Evolutionary conservation across 2,113 vertebrate genomes (phyloP).

Genomic region (Physeter macrocephalus): DNA sequence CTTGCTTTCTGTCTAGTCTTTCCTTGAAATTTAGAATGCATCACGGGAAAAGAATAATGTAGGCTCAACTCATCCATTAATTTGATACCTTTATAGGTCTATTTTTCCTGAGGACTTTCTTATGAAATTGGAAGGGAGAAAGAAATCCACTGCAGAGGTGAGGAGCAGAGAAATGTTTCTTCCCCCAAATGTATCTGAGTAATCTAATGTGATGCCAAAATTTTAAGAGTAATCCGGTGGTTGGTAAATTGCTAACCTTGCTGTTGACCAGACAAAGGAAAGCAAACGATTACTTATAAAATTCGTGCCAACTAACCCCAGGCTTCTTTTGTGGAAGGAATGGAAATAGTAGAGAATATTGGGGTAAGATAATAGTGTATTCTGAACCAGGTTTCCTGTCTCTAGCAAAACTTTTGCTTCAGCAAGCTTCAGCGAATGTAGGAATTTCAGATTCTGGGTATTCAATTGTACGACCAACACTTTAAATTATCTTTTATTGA

Average conservation of each 20-base stretch:
- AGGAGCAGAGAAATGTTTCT: conserved; percentile 51
- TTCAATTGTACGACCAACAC: not conserved
- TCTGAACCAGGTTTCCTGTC: conserved; percentile 71
- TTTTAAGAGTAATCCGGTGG: conserved; percentile 47
- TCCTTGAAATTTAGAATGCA: conserved; percentile 43
- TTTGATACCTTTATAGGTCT: conserved; percentile 58
- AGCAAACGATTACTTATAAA: conserved; percentile 68
- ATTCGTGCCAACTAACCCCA: conserved; percentile 46
- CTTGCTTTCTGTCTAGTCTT: conserved; percentile 40
- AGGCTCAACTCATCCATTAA: conserved; percentile 53
- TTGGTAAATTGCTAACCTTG: conserved; percentile 63
- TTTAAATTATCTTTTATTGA: conserved; percentile 2
- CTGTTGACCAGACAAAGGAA: conserved; percentile 69
- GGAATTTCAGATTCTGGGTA: conserved; percentile 48
- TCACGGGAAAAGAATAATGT: conserved; percentile 65
- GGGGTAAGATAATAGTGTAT: conserved; percentile 67
- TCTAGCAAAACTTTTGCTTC: conserved; percentile 73
- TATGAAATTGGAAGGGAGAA: conserved; percentile 43
- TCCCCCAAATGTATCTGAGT: not conserved
- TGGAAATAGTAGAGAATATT: conserved; percentile 77
- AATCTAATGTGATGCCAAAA: conserved; percentile 59
- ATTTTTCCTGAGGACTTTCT: conserved; percentile 51
- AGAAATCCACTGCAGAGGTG: not conserved
- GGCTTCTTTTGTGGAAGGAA: conserved; percentile 60
- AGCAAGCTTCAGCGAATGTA: conserved; percentile 54